Evolutionary conservation across 2,113 vertebrate genomes (phyloP), one percentile per base, ranked within the genome.

Genomic region (Neotoma lepida): DNA sequence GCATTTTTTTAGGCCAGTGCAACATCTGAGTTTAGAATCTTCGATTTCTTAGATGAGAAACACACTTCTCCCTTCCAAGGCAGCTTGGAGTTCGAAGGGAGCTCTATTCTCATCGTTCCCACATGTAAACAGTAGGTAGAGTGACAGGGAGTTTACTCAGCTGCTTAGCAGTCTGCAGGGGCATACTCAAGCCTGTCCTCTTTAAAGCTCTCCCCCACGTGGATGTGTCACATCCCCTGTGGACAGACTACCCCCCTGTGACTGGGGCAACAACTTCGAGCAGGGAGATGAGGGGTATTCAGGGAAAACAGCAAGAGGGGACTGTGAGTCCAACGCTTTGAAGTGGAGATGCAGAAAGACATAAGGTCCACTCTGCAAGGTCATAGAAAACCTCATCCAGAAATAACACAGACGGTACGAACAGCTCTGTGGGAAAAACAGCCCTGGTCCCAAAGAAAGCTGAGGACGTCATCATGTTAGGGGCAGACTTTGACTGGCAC

Each of bases 91-190:
- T 70, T 71, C 49, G 87, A 87, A 77, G 66, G 66, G 51, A 81
- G 20, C 1, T 56, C 88, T 30, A 44, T 1, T 96, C 66, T 92
- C 96, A 41, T 93, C 66, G 46, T 89, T 89, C 94, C 90, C 88
- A 41, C 94, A 88, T 71, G 49, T 17, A 49, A 96, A 92, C 89
- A 92, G 86, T 77, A 77, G 91, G 87, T 68, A 61, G 49, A 22
- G 88, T 56, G 15, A 39, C 2, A 8, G 49, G 70, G 24, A 86
- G 94, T 96, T 97, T 97, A 96, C 76, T 97, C 96, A 97, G 96
- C 96, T 96, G 96, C 76, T 61, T 46, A 46, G 46, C 76, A 41
- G 84, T 10, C 95, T n/a, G 46, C 0, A 0, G 81, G 93, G 78
- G 70, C 61, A 26, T 24, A 1, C 18, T 28, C 61, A 4, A 28